Conservation (phyloP, 30 jellyfish, hydroid and myxozoan genomes). For the Aurelia coerulea region DNA sequence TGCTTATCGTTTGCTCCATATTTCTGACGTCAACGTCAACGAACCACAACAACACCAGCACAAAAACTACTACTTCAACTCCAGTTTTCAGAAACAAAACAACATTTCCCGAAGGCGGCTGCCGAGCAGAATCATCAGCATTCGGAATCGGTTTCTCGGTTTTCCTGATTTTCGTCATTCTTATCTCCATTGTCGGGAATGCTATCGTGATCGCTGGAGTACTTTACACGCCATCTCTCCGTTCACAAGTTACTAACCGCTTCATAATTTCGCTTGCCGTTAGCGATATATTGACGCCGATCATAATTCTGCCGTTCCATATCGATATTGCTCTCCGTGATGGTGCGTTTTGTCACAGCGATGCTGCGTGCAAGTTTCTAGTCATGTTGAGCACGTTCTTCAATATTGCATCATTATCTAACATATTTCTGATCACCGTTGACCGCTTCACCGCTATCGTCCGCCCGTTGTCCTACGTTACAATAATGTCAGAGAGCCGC, state of each 20-base stretch:
- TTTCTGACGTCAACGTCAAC: too few relatives aligned
- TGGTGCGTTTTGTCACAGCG: constrained; percentile 59
- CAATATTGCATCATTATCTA: constrained; percentile 67
- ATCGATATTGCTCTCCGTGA: constrained; percentile 26
- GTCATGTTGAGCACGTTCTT: constrained; percentile 30
- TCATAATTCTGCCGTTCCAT: constrained; percentile 56
- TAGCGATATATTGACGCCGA: constrained; percentile 58
- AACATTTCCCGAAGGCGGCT: not conserved
- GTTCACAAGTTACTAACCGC: constrained; percentile 49
- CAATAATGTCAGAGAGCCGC: constrained; percentile 50
- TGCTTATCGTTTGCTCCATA: too few relatives aligned
- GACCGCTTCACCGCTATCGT: constrained; percentile 75
- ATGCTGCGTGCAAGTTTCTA: constrained; percentile 52
- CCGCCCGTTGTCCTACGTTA: constrained; percentile 59
- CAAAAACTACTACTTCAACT: not conserved
- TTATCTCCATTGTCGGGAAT: constrained; percentile 74
- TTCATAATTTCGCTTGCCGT: constrained; percentile 78
- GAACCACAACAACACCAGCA: too few relatives aligned
- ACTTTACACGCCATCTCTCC: constrained; percentile 38
- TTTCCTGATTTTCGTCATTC: constrained; percentile 33
- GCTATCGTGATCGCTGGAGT: constrained; percentile 69
- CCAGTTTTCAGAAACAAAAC: not conserved
- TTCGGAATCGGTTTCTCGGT: constrained; percentile 40
- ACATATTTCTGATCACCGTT: constrained; percentile 73
- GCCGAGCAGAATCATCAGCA: constrained; percentile 21